Evolutionary conservation across 2,888 invertebrate species (phyloP), one percentile per base, ranked within the genome.

Genomic region (Lycocerus yunnanus): DNA sequence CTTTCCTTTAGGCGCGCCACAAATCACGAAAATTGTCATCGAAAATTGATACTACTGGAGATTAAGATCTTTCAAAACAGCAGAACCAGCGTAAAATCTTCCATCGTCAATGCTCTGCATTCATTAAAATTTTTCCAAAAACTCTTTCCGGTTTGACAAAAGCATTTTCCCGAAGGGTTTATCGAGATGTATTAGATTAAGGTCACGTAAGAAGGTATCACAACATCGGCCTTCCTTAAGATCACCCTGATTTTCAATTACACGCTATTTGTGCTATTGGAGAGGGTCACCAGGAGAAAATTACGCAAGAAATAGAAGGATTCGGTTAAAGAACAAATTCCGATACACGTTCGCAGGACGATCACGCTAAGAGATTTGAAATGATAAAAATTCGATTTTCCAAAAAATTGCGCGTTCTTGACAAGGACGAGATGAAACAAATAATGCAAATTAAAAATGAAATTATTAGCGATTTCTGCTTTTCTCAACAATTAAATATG

Each of bases 161-260:
- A n/a, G n/a, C 1, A 2, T 43, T n/a, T n/a, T 43, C n/a, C 1
- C 43, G 1, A 43, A 6, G 6, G 20, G 3, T 20, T 66, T 24
- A 27, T 66, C 11, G 16, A n/a, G n/a, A 66, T 43, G 21, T 15
- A 27, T 66, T 66, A 15, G 13, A 27, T 27, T 66, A 66, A n/a
- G 24, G 69, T 63, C 69, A 63, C 69, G 21, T 68, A 24, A 68
- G 20, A 24, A 59, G 68, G 63, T 73, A 69, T 69, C 69, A 66
- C 67, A 66, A 73, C 73, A 73, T 18, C 59, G 24, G 15, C 21
- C 60, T 66, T 69, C 18, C 69, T 73, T 69, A 69, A n/a, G 73
- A 69, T 69, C 69, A 66, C 43, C 60, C 70, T 68, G 78, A 75
- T 78, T 79, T 79, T 79, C 78, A 78, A 79, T 78, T 78, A 77